These are phyloP conservation scores for Phyllopteryx taeniolatus DNA, from an alignment of 2,113 vertebrate genomes.

Conservation along the genomic window DNA sequence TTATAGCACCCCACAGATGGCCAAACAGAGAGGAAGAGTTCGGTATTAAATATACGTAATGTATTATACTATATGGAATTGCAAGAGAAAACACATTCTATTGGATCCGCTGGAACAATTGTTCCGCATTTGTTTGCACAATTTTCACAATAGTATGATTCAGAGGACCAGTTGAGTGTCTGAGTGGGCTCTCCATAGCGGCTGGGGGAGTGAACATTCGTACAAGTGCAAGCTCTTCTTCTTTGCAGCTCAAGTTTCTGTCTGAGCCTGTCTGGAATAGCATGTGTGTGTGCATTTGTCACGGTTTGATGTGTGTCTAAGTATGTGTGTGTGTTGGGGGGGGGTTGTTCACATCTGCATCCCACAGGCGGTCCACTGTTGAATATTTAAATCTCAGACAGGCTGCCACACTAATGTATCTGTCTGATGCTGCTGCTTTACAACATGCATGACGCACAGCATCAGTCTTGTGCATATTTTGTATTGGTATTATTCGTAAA, in stretches of 20 bases:
- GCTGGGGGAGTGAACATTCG: not conserved
- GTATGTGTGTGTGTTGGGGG: not conserved
- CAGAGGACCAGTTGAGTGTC: slow-evolving; percentile 33
- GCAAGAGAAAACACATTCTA: not conserved
- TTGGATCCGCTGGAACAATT: too few species aligned
- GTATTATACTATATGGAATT: not conserved
- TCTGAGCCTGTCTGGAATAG: slow-evolving; percentile 42
- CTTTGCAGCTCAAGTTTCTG: slow-evolving; percentile 31
- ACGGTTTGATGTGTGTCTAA: not conserved
- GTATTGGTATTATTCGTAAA: not conserved
- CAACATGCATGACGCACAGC: not conserved
- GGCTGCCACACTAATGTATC: slow-evolving; percentile 63
- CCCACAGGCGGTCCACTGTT: slow-evolving; percentile 50
- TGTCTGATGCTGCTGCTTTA: slow-evolving; percentile 45
- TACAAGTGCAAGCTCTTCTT: not conserved
- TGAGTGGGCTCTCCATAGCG: slow-evolving; percentile 33
- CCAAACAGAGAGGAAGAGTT: not conserved
- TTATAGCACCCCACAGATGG: not conserved
- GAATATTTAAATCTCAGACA: slow-evolving; percentile 72
- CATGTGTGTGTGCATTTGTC: not conserved
- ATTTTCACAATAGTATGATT: slow-evolving; percentile 41
- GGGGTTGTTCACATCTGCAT: slow-evolving; percentile 11
- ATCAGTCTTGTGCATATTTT: not conserved
- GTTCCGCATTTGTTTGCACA: slow-evolving; percentile 22
- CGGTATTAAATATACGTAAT: not conserved